A percentile compares a stretch with the other conserved stretches of the same genome.
Conservation (phyloP, 2,113 vertebrate genomes). For the Carassius auratus region DNA sequence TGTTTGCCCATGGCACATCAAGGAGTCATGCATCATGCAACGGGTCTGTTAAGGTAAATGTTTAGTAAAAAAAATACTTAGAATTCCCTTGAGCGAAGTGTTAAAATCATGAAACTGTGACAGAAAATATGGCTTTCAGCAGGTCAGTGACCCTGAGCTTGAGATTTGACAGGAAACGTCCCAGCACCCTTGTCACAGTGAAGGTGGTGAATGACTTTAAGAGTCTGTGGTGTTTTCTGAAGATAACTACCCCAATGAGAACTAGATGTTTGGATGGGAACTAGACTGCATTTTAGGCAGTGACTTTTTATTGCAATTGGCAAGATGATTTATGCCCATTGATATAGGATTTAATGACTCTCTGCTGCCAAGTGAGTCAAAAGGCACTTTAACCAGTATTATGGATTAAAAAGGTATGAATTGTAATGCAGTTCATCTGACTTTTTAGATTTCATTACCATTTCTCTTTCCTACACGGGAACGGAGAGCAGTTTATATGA, state of each 20-base stretch:
- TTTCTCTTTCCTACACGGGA: not conserved
- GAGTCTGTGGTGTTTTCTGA: not conserved
- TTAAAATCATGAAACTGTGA: constrained; percentile 6
- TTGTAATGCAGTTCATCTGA: constrained; percentile 37
- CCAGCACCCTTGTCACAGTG: not conserved
- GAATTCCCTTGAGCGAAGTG: not conserved
- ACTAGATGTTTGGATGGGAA: constrained; percentile 20
- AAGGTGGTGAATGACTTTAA: constrained; percentile 1
- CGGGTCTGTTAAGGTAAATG: not conserved
- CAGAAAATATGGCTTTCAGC: not conserved
- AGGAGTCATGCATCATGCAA: constrained; percentile 31
- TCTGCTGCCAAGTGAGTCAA: constrained; percentile 30
- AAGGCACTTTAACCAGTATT: constrained; percentile 30
- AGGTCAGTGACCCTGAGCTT: not conserved
- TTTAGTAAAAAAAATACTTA: constrained; percentile 1
- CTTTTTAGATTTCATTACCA: constrained; percentile 29
- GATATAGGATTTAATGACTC: constrained; percentile 22
- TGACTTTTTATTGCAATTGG: not conserved
- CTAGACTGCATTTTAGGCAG: not conserved
- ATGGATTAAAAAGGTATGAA: constrained; percentile 40
- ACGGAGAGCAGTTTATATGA: constrained; percentile 34
- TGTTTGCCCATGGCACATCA: not conserved
- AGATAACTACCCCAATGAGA: not conserved
- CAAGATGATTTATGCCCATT: constrained; percentile 26
- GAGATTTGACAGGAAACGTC: constrained; percentile 2